Evolutionary conservation across 2,797 vertebrate genomes (phyloP).

Genomic region (Spheniscus humboldti): DNA sequence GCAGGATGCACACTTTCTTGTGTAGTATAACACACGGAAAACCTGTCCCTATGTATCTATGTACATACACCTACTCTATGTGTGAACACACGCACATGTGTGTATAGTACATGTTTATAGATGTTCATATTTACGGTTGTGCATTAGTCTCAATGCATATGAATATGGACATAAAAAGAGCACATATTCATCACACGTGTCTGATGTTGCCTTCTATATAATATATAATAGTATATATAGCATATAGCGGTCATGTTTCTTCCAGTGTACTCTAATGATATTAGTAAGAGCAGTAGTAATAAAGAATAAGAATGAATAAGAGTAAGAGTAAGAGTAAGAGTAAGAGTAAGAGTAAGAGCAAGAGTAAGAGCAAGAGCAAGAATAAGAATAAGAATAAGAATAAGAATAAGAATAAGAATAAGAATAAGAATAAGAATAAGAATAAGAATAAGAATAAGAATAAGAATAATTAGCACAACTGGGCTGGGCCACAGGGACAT

Average conservation of each 20-base stretch:
- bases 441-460: neutral
- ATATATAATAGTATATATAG: no score
- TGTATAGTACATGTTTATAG: neutral
- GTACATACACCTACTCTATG: neutral
- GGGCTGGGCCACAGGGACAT: neutral
- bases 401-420: no score
- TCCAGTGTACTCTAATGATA: neutral
- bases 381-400: neutral
- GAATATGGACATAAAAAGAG: neutral
- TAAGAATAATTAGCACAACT: neutral
- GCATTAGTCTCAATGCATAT: neutral
- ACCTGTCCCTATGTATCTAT: rapidly evolving
- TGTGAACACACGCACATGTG: neutral
- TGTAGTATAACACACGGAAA: neutral
- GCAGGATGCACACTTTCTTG: neutral
- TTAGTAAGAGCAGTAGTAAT: neutral
- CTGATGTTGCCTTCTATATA: neutral
- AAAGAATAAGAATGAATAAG: neutral
- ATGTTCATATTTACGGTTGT: rapidly evolving
- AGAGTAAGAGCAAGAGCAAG: no score
- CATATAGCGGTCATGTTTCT: rapidly evolving
- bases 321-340: neutral
- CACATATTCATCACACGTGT: neutral
- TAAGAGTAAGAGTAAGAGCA: neutral
- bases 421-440: no score